Evolutionary conservation across 2,113 vertebrate genomes (phyloP).

Genomic region (Phalacrocorax aristotelis): DNA sequence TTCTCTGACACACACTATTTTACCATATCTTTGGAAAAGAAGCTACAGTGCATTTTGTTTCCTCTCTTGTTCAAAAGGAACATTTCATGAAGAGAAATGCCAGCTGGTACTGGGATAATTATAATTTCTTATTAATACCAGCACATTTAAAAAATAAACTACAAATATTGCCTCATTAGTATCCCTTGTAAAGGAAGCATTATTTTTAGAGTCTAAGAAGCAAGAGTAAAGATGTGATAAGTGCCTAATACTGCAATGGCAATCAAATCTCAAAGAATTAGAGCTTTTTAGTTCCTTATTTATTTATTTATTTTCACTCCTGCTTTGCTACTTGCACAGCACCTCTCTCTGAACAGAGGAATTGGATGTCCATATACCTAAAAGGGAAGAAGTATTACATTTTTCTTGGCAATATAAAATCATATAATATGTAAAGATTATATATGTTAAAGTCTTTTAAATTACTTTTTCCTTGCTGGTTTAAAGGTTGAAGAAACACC

Average conservation of each 20-base stretch:
- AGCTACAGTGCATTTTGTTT: constrained; percentile 27
- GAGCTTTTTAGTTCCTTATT: not conserved
- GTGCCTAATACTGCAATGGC: not conserved
- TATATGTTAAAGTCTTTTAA: not conserved
- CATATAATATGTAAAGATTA: not conserved
- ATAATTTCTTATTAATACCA: constrained; percentile 55
- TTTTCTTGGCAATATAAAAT: not conserved
- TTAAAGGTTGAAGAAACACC: not conserved
- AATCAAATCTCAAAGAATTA: not conserved
- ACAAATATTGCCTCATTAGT: constrained; percentile 38
- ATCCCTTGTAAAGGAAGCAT: constrained; percentile 27
- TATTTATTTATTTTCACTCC: not conserved
- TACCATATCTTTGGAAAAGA: not conserved
- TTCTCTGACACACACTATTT: not conserved
- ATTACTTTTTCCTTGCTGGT: not conserved
- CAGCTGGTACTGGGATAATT: constrained; percentile 48
- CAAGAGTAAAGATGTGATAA: not conserved
- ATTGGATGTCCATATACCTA: not conserved
- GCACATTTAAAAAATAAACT: constrained; percentile 24
- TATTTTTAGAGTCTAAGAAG: constrained; percentile 35
- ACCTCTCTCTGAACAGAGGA: not conserved
- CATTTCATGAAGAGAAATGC: constrained; percentile 34
- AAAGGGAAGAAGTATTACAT: not conserved
- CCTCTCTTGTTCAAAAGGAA: constrained; percentile 34
- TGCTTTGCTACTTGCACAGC: not conserved